Base-by-base conservation (phyloP, 1,140 invertebrate species). In the Heliconius congener region DNA sequence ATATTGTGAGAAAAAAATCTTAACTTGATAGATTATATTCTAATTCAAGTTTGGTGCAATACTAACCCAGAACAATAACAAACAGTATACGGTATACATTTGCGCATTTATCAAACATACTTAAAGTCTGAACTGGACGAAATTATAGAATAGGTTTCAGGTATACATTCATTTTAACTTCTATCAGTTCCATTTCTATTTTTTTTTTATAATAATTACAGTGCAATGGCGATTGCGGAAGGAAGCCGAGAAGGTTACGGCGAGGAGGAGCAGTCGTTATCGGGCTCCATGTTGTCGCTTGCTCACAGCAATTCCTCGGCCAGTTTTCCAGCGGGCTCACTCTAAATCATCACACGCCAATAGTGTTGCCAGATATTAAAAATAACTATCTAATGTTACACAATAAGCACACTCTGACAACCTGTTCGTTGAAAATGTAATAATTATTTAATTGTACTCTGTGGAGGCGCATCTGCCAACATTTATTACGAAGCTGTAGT, bases 231-330 rank as follows among this genome's bases (percentile, higher is more conserved):
- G 85, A 97, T 99, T 90, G 97, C 97, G 37, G 98, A 99, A 94
- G 97, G 97, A 85, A 98, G 97, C 80, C 96, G 97, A 86, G 98
- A 98, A 92, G 96, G 96, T 85, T 98, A 97, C 94, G 96, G 96
- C 80, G 98, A 98, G 83, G 97, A 98, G 91, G 98, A 99, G 94
- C 96, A 97, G 88, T 98, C 98, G 90, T 96, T 99, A 79, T 98
- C 98, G 60, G 98, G 98, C 84, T 99, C 98, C 83, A 98, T 99
- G 97, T 96, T 99, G 88, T 99, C 98, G 95, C 96, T 99, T 92
- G 98, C 97, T 82, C 97, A 98, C 95, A 98, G 97, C 96, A 98
- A 98, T 96, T 98, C 97, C 95, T 98, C 97, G 83, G 97, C 97
- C 87, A 97, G 97, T 94, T 98, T 98, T 94, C 97, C 97, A 88